Base-by-base conservation (phyloP, 2,113 vertebrate species). In the Epinephelus moara region DNA sequence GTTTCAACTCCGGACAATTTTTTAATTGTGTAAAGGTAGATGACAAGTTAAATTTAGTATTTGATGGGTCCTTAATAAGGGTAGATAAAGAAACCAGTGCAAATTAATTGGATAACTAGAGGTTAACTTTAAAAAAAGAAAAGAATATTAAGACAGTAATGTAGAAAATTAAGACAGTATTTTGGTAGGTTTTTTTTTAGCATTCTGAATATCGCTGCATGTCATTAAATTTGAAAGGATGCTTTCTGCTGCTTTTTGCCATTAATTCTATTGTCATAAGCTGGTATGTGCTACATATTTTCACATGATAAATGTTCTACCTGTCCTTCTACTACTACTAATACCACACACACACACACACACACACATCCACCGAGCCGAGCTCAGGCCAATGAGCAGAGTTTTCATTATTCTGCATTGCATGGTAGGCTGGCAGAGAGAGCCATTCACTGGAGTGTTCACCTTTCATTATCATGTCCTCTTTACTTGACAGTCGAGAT, bases 401-500 rank as follows among this genome's bases (percentile, higher is more conserved):
- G 66, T 83, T 91, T 86, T 83, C 75, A 89, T 88, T 92, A 84
- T 88, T 88, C 23, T 11, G 50, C 42, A 56, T 68, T 67, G 60
- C 85, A 67, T 85, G 82, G 80, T 81, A 63, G 75, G 49, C 78
- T 88, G 73, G 80, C 85, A 84, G 68, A 77, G 67, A 77, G 87
- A 88, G 68, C 59, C 90, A 83, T 68, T 87, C 75, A 82, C 88
- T 86, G 76, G 69, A 87, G 92, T 91, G 86, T 87, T 92, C 92
- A 94, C 89, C 91, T 93, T 93, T 93, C 90, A 91, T 93, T 91
- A 92, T 89, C 80, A 83, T 83, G 85, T 88, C 84, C 84, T 87
- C 86, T 85, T 84, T 88, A 85, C 87, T 82, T 93, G 93, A 93
- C 92, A 94, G 92, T 89, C 71, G 76, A 93, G 92, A 94, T 93